phyloP scores from a whole-genome alignment of 2,113 vertebrate genomes.

The Eleginops maclovinus region DNA sequence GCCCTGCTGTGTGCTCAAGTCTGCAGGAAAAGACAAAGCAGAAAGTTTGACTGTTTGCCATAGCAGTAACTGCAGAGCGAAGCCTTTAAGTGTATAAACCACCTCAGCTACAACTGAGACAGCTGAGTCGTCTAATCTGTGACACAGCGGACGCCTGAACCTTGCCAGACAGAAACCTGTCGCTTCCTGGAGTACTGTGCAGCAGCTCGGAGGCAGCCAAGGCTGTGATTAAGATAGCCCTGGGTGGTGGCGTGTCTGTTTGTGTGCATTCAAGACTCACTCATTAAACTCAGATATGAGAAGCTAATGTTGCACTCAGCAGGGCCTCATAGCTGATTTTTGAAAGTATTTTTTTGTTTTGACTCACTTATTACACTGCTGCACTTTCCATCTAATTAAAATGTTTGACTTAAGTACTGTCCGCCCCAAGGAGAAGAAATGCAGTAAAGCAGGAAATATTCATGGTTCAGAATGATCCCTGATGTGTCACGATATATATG shows the following conservation, averaged over 20 bases:
- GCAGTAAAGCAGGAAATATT: conserved; percentile 1
- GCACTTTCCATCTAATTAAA: too few relatives aligned
- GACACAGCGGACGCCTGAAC: conserved; percentile 9
- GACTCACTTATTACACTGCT: background rate
- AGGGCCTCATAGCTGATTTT: background rate
- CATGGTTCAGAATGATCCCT: conserved; percentile 10
- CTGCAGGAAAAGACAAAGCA: conserved; percentile 10
- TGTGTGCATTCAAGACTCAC: background rate
- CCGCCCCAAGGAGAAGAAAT: background rate
- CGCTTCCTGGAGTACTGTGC: conserved; percentile 29
- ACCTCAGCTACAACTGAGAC: conserved; percentile 15
- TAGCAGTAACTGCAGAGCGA: conserved; percentile 4
- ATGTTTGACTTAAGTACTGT: background rate
- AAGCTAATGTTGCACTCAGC: conserved; percentile 13
- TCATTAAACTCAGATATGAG: conserved; percentile 14
- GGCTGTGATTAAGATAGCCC: conserved; percentile 51
- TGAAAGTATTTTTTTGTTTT: background rate
- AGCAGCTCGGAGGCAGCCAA: conserved; percentile 47
- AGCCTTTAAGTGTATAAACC: conserved; percentile 36
- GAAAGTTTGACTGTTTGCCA: conserved; percentile 36
- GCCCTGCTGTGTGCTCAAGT: background rate
- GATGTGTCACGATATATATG: conserved; percentile 1
- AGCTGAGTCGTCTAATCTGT: conserved; percentile 41
- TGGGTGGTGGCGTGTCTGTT: conserved; percentile 1
- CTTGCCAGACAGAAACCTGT: conserved; percentile 55